phyloP scores from a whole-genome alignment of 1,140 invertebrate genomes.

The Liolophura sinensis region DNA sequence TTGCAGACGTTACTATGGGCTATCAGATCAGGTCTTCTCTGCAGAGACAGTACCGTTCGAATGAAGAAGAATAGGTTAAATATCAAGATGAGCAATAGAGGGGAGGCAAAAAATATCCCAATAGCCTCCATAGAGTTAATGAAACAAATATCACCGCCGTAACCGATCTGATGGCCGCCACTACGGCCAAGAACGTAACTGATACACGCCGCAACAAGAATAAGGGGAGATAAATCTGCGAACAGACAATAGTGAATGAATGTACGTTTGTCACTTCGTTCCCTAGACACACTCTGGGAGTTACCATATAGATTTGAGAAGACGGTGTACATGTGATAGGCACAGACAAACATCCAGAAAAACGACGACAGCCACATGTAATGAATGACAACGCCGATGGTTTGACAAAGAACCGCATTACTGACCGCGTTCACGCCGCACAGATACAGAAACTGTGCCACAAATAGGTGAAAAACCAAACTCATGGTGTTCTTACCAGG shows the following conservation, averaged over 20 bases:
- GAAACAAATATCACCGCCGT: slow-evolving; percentile 28
- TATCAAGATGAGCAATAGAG: slow-evolving; percentile 23
- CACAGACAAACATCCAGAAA: slow-evolving; percentile 16
- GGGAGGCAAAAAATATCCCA: slow-evolving; percentile 25
- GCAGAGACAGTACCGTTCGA: slow-evolving; percentile 22
- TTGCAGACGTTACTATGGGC: slow-evolving; percentile 15
- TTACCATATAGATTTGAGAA: slow-evolving; percentile 1
- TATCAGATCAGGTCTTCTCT: slow-evolving; percentile 6
- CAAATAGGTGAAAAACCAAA: slow-evolving; percentile 6
- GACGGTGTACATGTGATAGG: slow-evolving; percentile 20
- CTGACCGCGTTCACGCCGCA: slow-evolving; percentile 10
- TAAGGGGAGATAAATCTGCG: no score
- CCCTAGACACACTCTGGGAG: no score
- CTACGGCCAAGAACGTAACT: no score
- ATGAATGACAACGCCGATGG: slow-evolving; percentile 14
- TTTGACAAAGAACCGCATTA: slow-evolving; percentile 1
- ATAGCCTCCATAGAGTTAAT: slow-evolving; percentile 21
- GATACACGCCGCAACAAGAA: no score
- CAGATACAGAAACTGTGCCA: slow-evolving; percentile 10
- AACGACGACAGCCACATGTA: slow-evolving; percentile 13
- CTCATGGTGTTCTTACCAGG: slow-evolving; percentile 15
- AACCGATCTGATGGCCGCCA: slow-evolving; percentile 18
- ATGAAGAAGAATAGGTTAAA: slow-evolving; percentile 31
- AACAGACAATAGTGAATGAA: no score
- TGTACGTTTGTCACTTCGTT: no score